A percentile compares a stretch with the other conserved stretches of the same genome.
Evolutionary conservation across 2,797 vertebrate species (phyloP).

Genomic region (Spinibarbus caldwelli): DNA sequence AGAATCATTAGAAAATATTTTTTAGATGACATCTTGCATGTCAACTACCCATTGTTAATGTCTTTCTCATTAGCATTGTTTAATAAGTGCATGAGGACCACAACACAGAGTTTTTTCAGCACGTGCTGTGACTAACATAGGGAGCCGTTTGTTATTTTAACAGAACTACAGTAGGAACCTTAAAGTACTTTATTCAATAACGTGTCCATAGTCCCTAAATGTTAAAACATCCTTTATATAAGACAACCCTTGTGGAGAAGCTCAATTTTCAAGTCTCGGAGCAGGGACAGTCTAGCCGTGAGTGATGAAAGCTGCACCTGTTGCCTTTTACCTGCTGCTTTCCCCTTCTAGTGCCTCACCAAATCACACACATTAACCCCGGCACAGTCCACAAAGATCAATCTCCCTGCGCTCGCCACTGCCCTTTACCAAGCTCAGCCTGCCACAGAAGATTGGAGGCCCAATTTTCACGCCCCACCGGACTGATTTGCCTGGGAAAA

Average conservation of each 20-base stretch:
- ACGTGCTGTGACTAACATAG: not conserved
- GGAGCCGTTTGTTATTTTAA: not conserved
- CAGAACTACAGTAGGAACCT: not conserved
- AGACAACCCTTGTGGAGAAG: slow-evolving; percentile 56
- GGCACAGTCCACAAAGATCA: slow-evolving; percentile 73
- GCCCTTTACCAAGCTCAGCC: slow-evolving; percentile 63
- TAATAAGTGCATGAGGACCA: not conserved
- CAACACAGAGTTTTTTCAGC: not conserved
- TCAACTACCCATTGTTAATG: not conserved
- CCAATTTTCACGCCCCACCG: slow-evolving; percentile 76
- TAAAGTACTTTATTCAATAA: slow-evolving; percentile 25
- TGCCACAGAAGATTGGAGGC: slow-evolving; percentile 73
- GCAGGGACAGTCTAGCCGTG: slow-evolving; percentile 3
- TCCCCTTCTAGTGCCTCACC: slow-evolving; percentile 70
- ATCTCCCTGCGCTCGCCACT: slow-evolving; percentile 70
- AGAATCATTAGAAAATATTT: not conserved
- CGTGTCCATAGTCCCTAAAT: not conserved
- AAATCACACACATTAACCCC: slow-evolving; percentile 80
- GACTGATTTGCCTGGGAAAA: slow-evolving; percentile 71
- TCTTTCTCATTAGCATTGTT: not conserved
- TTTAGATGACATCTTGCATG: no score
- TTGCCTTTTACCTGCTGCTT: slow-evolving; percentile 70
- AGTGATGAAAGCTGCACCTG: slow-evolving; percentile 64
- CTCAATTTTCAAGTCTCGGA: slow-evolving; percentile 41
- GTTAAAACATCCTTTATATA: slow-evolving; percentile 39